Percentiles rank a stretch among this genome's conserved stretches.
phyloP scores from a whole-genome alignment of 2,888 invertebrate species.

The Stenichneumon culpator region DNA sequence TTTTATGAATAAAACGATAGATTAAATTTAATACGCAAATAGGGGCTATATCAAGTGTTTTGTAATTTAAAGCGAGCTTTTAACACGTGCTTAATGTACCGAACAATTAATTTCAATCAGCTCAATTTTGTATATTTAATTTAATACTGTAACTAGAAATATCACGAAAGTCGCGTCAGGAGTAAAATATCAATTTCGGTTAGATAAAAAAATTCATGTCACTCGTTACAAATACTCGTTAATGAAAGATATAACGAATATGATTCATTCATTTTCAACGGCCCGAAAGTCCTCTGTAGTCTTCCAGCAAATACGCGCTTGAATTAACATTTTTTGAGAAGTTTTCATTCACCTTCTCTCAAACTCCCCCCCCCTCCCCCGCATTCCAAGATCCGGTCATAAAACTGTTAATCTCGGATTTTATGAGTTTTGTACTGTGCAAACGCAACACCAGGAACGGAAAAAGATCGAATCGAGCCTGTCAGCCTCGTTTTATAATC shows the following conservation, averaged over 20 bases:
- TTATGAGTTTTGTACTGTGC: constrained; percentile 33
- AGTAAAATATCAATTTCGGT: no score
- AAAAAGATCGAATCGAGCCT: constrained; percentile 59
- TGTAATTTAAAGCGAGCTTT: no score
- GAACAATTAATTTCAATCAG: no score
- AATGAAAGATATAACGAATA: background rate
- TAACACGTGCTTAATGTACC: no score
- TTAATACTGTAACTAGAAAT: no score
- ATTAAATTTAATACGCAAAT: no score
- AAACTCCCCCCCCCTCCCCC: constrained; percentile 56
- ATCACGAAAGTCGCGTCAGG: no score
- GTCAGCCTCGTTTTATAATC: constrained; percentile 82
- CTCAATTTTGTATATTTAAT: no score
- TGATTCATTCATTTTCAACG: background rate
- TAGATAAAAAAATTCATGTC: background rate
- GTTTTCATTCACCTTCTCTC: constrained; percentile 38
- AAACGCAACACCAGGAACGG: constrained; percentile 30
- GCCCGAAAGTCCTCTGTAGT: background rate
- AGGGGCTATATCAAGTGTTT: no score
- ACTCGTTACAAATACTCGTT: background rate
- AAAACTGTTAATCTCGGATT: constrained; percentile 68
- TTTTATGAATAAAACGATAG: no score
- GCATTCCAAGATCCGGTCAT: constrained; percentile 67
- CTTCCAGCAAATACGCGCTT: background rate
- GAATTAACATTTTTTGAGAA: constrained; percentile 14